phyloP scores from a whole-genome alignment of 1,140 invertebrate species.

The Lepidotrigona ventralis region DNA sequence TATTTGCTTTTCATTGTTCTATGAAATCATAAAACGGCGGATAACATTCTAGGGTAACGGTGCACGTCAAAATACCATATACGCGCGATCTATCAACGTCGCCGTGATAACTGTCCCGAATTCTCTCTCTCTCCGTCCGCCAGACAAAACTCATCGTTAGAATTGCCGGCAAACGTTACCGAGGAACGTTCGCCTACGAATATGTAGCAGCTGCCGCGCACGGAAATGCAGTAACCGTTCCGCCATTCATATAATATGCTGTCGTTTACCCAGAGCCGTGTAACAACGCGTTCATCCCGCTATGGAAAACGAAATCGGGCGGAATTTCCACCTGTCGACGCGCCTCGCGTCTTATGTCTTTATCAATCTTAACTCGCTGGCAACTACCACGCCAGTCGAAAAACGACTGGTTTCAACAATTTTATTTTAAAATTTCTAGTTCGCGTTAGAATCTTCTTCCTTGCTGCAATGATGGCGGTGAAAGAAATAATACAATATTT shows the following conservation, averaged over 20 bases:
- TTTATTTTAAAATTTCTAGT: no score
- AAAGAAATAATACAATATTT: no score
- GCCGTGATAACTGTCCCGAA: constrained; percentile 20
- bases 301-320: constrained; percentile 11
- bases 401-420: no score
- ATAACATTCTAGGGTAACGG: not conserved
- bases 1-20: constrained; percentile 18
- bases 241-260: not conserved
- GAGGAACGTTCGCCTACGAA: constrained; percentile 15
- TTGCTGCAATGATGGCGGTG: no score
- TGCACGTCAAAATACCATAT: constrained; percentile 18
- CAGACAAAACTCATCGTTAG: constrained; percentile 29
- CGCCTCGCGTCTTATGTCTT: not conserved
- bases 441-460: no score
- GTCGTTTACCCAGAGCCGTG: constrained; percentile 28
- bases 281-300: constrained; percentile 46
- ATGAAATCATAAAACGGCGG: constrained; percentile 17
- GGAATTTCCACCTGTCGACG: constrained; percentile 23
- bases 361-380: not conserved
- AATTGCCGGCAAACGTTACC: constrained; percentile 2
- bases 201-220: constrained; percentile 27
- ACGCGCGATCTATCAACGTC: constrained; percentile 14
- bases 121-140: not conserved
- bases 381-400: no score
- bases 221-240: constrained; percentile 21